Conservation (phyloP, 1,140 invertebrate species). For the Drosophila mayri region DNA sequence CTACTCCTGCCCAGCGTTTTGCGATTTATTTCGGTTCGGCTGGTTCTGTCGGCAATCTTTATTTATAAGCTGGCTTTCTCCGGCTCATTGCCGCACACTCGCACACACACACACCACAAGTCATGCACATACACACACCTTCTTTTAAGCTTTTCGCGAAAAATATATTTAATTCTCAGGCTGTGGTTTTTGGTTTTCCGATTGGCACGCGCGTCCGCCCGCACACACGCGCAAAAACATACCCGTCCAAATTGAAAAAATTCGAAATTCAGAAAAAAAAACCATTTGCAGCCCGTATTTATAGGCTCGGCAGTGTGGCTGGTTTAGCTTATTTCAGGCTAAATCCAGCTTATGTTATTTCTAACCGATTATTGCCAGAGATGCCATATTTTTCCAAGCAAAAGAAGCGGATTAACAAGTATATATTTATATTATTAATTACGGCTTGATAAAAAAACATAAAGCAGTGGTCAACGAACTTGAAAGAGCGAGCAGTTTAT, state of each 20-base stretch:
- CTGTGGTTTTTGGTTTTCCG: slow-evolving; percentile 30
- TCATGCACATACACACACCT: slow-evolving; percentile 19
- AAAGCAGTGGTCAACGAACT: too few species aligned
- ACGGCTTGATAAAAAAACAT: too few species aligned
- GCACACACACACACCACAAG: background rate
- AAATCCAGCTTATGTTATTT: background rate
- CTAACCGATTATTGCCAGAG: too few species aligned
- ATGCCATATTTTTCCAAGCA: too few species aligned
- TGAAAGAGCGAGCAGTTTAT: too few species aligned
- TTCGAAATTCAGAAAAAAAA: background rate
- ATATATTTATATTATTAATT: too few species aligned
- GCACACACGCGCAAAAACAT: slow-evolving; percentile 20
- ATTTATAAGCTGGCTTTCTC: slow-evolving; percentile 32
- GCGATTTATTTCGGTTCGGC: slow-evolving; percentile 9
- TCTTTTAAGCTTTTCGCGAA: slow-evolving; percentile 22
- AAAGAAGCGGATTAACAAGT: too few species aligned
- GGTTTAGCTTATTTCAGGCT: background rate
- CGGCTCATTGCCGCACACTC: slow-evolving; percentile 8
- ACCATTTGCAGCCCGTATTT: slow-evolving; percentile 4
- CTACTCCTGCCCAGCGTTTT: slow-evolving; percentile 11
- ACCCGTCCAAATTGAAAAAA: slow-evolving; percentile 12
- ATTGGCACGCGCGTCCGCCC: slow-evolving; percentile 39
- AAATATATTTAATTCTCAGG: slow-evolving; percentile 24
- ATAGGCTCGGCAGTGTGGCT: background rate
- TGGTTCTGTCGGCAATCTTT: slow-evolving; percentile 10